A percentile compares a stretch with the other conserved stretches of the same genome.
Evolutionary conservation across 64 coral and sea anemone genomes (phyloP).

Genomic region (Montipora capricornis): DNA sequence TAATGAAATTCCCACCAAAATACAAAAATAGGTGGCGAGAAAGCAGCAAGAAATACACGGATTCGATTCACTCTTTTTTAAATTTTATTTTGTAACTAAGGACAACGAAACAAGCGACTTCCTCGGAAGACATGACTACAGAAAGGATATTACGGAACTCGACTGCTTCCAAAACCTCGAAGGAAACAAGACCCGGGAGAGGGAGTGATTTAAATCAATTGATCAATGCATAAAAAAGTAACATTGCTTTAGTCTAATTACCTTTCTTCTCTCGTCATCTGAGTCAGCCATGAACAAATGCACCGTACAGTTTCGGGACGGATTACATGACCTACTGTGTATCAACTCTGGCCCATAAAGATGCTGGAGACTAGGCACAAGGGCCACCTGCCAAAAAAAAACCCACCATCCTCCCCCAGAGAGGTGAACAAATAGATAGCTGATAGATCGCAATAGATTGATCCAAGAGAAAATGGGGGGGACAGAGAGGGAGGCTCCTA

Average conservation of each 20-base stretch:
- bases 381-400: too few relatives aligned
- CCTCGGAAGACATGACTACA: not conserved
- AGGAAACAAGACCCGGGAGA: not conserved
- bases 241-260: constrained; percentile 43
- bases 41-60: too few relatives aligned
- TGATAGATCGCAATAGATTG: too few relatives aligned
- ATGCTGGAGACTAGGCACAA: too few relatives aligned
- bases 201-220: not conserved
- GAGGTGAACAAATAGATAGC: too few relatives aligned
- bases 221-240: not conserved
- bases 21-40: too few relatives aligned
- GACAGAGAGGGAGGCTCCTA: too few relatives aligned
- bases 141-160: not conserved
- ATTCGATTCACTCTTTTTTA: too few relatives aligned
- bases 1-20: too few relatives aligned
- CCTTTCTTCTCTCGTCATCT: constrained; percentile 92
- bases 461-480: too few relatives aligned
- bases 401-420: too few relatives aligned
- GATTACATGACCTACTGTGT: constrained; percentile 14
- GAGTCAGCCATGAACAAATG: constrained; percentile 92
- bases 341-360: not conserved
- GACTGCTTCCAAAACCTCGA: not conserved
- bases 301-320: not conserved
- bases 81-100: constrained; percentile 47
- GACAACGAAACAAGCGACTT: constrained; percentile 34